phyloP scores from a whole-genome alignment of 2,888 invertebrate species.

The Entomobrya multifasciata region DNA sequence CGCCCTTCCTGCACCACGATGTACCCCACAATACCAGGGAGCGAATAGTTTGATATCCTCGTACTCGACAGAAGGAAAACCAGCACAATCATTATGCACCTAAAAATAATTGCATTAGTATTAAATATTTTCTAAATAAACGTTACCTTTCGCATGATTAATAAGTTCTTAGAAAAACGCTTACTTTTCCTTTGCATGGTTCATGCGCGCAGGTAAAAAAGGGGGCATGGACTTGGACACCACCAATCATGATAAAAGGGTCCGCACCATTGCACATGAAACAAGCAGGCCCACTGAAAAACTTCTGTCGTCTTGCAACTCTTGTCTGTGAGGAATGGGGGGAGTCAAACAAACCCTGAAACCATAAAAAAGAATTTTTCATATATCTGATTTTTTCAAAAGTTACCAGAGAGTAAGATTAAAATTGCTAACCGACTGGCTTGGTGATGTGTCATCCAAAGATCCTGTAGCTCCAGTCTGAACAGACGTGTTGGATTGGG shows the following conservation, averaged over 20 bases:
- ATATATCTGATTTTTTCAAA: no score
- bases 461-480: no score
- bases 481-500: no score
- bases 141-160: no score
- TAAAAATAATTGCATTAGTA: no score
- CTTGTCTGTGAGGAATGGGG: neutral
- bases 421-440: no score
- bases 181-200: neutral
- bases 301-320: neutral
- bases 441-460: no score
- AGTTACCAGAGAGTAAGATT: no score
- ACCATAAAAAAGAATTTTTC: no score
- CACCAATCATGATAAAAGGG: neutral
- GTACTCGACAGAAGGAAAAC: neutral
- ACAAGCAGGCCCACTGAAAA: neutral
- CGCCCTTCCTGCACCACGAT: neutral
- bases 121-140: no score
- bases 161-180: no score
- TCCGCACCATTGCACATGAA: neutral
- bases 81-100: conserved; percentile 8
- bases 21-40: neutral
- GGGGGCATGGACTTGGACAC: neutral
- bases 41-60: neutral
- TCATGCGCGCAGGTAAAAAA: neutral
- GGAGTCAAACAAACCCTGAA: neutral